Evolutionary conservation across 2,113 vertebrate genomes (phyloP).

Genomic region (Gallinago media): DNA sequence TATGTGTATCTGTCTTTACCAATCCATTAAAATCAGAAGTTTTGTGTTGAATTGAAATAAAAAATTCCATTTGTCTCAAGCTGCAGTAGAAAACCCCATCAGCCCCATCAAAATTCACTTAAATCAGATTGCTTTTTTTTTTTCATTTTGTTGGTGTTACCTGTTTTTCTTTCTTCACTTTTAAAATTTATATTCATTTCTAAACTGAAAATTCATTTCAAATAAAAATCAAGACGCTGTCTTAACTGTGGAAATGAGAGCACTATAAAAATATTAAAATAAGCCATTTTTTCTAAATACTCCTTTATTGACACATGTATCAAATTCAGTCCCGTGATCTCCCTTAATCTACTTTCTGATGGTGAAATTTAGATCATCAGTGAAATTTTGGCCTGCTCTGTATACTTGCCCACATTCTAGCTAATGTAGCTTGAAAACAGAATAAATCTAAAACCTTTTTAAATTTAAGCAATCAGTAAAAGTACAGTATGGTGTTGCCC

Average conservation of each 20-base stretch:
- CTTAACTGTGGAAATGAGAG: neutral
- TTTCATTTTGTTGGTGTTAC: neutral
- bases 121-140: neutral
- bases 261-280: neutral
- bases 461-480: neutral
- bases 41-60: neutral
- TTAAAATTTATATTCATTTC: neutral
- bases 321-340: neutral
- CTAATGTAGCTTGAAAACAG: neutral
- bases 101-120: neutral
- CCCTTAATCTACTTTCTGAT: neutral
- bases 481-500: neutral
- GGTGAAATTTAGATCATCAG: neutral
- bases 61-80: neutral
- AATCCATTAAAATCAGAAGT: neutral
- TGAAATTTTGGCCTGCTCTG: neutral
- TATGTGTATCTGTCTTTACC: too few species aligned
- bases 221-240: neutral
- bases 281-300: neutral
- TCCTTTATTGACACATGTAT: neutral
- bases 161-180: neutral
- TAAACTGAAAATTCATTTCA: neutral
- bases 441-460: neutral
- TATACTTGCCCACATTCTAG: neutral
- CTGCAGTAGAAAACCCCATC: neutral